phyloP scores from a whole-genome alignment of 2,888 invertebrate genomes.

The Erynnis tages region DNA sequence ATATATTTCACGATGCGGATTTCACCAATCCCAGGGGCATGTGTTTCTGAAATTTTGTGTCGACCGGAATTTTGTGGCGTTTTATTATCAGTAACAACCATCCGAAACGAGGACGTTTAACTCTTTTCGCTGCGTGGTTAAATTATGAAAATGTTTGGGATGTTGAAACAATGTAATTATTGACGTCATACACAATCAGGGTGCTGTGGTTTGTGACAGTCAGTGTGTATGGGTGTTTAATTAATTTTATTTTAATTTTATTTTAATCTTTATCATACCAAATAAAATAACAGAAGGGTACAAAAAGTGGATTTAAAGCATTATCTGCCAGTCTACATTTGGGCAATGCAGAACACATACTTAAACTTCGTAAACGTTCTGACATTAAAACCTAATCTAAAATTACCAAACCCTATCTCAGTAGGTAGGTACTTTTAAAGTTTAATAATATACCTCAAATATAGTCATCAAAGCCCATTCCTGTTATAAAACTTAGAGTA shows the following conservation, averaged over 20 bases:
- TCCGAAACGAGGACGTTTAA: neutral
- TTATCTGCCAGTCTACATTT: no score
- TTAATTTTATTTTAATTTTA: no score
- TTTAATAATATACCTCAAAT: neutral
- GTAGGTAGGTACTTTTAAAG: neutral
- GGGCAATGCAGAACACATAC: no score
- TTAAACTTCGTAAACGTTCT: no score
- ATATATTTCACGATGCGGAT: constrained; percentile 31
- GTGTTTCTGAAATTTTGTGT: constrained; percentile 12
- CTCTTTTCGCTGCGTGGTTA: neutral
- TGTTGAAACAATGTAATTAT: neutral
- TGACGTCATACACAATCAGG: no score
- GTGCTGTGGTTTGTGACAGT: no score
- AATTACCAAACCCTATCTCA: no score
- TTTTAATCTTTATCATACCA: no score
- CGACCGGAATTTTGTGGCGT: constrained; percentile 12
- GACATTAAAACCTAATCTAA: no score
- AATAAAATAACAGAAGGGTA: no score
- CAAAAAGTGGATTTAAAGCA: no score
- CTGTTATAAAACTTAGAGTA: neutral
- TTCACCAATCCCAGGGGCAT: constrained; percentile 16
- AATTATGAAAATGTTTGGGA: neutral
- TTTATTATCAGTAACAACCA: constrained; percentile 13
- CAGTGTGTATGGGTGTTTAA: no score
- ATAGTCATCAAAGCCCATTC: neutral